Evolutionary conservation across 2,888 invertebrate species (phyloP), one percentile per base, ranked within the genome.

Genomic region (Mimas tiliae): DNA sequence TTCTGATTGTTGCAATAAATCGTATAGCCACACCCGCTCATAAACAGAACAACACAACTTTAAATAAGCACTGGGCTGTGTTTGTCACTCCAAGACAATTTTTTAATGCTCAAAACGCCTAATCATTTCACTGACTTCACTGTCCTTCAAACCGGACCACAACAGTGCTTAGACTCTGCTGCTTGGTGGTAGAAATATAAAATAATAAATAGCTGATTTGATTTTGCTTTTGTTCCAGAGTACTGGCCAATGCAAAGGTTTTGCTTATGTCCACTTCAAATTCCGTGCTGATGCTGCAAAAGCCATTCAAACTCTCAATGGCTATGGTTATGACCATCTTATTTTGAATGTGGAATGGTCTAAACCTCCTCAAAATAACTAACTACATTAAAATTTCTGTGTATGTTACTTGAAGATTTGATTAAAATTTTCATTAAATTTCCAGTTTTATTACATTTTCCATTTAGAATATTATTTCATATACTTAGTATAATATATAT

Each of bases 311-410:
- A 95, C 95, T 65, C 95, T 99, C 14, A 97, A 99, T 82, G 99
- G 99, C 0, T 97, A 98, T 85, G 99, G 99, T 70, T 99, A 99
- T 86, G 99, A 99, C 91, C 99, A 99, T 94, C 95, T 99, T 76
- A 99, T 99, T 88, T 94, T 99, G 65, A 98, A 96, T 88, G 99
- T 99, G n/a, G 99, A 99, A 93, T 99, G 99, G 99, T 99, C 99
- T 0, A 99, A 98, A 85, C 97, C 97, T 52, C 96, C 96, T 70
- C 89, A 89, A 72, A 94, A 91, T 76, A 90, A 90, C 72, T 92
- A 82, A 84, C 50, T 64, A 48, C 53, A 66, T 66, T 68, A 71
- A n/a, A n/a, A 75, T 80, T 82, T 81, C 76, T 75, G 76, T 82
- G 69, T 78, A 78, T 65, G 70, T 65, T 53, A 33, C 55, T 68